Evolutionary conservation across 2,888 invertebrate species (phyloP).

Genomic region (Agrochola circellaris): DNA sequence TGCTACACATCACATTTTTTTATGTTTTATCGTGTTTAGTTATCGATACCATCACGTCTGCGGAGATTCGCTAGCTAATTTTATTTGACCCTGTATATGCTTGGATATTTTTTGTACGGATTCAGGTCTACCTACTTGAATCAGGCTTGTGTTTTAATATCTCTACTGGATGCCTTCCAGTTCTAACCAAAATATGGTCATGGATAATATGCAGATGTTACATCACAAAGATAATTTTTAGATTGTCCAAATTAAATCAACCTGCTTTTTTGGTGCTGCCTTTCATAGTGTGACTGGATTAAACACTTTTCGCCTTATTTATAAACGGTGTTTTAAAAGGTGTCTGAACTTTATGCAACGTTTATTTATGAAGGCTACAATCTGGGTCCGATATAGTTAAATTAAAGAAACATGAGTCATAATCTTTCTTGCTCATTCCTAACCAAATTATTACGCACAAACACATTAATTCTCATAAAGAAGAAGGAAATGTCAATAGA

Average conservation of each 20-base stretch:
- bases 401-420: neutral
- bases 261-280: neutral
- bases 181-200: neutral
- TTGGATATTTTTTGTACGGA: no score
- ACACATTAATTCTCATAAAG: conserved; percentile 27
- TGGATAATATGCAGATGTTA: neutral
- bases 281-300: no score
- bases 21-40: no score
- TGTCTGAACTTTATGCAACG: no score
- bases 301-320: no score
- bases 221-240: neutral
- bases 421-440: neutral
- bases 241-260: neutral
- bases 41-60: no score
- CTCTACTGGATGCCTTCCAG: neutral
- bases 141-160: conserved; percentile 6
- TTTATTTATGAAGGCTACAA: neutral
- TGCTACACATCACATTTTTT: no score
- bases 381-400: neutral
- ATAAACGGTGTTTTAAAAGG: no score
- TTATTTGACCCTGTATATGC: no score
- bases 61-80: no score
- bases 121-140: neutral
- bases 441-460: conserved; percentile 22
- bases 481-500: conserved; percentile 49